Evolutionary conservation across 2,797 vertebrate species (phyloP), one percentile per base, ranked within the genome.

Genomic region (Acrossocheilus fasciatus): DNA sequence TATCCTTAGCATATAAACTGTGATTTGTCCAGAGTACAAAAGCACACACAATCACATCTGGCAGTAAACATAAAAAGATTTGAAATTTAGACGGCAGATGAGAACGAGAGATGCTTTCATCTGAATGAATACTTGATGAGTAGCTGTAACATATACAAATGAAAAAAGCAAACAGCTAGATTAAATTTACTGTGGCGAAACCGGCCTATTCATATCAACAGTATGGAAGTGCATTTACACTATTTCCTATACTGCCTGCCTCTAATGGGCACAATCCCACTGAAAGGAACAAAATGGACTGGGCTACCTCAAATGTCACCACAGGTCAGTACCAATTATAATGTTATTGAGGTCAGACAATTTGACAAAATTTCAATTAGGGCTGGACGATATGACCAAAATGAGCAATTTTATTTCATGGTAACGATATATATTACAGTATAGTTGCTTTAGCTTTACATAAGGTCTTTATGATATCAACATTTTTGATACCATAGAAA

Each of bases 11-110:
- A 78, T 36, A 70, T 59, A 69, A 69, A n/a, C 59, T 11, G 4
- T 20, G n/a, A 75, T 50, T 75, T 75, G 47, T 62, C 1, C 36
- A 11, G 43, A 77, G 59, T 50, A 77, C 73, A 85, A 85, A 85
- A 79, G 66, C 52, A 36, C 12, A 6, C 15, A 72, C 74, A 85
- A 78, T 85, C 50, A 70, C 8, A 50, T 47, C 66, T 72, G 52
- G 54, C 50, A 79, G n/a, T 68, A 72, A 80, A 62, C 26, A 72
- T 45, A 39, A 79, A 80, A 72, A 57, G 17, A 59, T 26, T 62
- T n/a, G 26, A 80, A 72, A 85, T 72, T 43, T 72, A 57, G 66
- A 80, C 0, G 1, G 52, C 18, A 78, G 50, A 70, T 70, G 66
- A 70, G 12, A 41, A 54, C 4, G 12, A 45, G 36, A 54, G 10